phyloP scores from a whole-genome alignment of 1,140 invertebrate genomes.

The Drusus annulatus region DNA sequence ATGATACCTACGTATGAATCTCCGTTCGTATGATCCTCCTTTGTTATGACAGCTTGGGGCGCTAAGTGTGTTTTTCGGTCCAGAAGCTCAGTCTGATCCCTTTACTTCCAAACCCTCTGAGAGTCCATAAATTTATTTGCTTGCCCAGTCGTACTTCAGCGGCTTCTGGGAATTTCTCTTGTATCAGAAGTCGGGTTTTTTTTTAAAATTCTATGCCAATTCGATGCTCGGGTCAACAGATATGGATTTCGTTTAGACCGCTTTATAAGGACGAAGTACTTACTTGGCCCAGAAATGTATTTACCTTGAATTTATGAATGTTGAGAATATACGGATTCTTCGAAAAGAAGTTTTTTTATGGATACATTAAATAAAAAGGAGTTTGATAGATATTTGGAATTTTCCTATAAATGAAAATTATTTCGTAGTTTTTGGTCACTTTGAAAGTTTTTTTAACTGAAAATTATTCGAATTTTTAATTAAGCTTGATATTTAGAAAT shows the following conservation, averaged over 20 bases:
- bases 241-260: background rate
- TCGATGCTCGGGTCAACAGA: background rate
- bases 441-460: too few relatives aligned
- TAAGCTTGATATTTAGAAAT: too few relatives aligned
- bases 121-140: conserved; percentile 29
- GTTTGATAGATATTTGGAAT: too few relatives aligned
- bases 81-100: conserved; percentile 17
- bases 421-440: too few relatives aligned
- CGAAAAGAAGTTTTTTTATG: too few relatives aligned
- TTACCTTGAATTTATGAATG: too few relatives aligned
- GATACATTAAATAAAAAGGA: too few relatives aligned
- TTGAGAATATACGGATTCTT: too few relatives aligned
- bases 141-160: conserved; percentile 23
- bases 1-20: too few relatives aligned
- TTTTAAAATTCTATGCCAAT: background rate
- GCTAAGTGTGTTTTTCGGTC: conserved; percentile 25
- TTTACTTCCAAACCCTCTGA: conserved; percentile 17
- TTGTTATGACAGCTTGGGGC: conserved; percentile 19
- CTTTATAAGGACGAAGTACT: background rate
- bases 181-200: conserved; percentile 12
- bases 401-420: too few relatives aligned
- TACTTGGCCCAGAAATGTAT: too few relatives aligned
- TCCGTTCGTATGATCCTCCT: background rate
- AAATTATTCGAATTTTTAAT: too few relatives aligned
- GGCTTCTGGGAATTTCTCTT: conserved; percentile 8